phyloP scores from a whole-genome alignment of 2,113 vertebrate species.

The Phylloscopus trochiloides region DNA sequence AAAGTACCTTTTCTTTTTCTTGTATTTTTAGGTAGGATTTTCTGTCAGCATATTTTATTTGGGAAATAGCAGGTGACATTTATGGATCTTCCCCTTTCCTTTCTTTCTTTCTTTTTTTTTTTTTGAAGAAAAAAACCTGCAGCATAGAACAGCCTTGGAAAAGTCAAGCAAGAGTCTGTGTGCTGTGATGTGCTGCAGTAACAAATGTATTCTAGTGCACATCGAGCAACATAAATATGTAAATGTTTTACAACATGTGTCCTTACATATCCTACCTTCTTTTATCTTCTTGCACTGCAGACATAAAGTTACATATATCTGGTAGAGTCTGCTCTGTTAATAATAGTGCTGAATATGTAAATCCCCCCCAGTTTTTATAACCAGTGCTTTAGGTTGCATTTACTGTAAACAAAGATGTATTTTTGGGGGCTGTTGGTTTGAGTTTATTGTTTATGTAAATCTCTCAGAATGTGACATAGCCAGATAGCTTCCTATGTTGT shows the following conservation, averaged over 20 bases:
- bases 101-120: neutral
- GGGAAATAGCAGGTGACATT: neutral
- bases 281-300: conserved; percentile 2
- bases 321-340: conserved; percentile 42
- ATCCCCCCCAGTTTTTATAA: conserved; percentile 38
- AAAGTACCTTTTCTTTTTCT: conserved; percentile 7
- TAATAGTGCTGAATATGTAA: conserved; percentile 70
- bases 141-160: neutral
- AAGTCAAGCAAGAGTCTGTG: conserved; percentile 23
- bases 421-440: conserved; percentile 87
- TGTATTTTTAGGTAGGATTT: neutral
- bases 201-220: conserved; percentile 22
- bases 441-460: conserved; percentile 99
- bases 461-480: conserved; percentile 97
- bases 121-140: conserved; percentile 8
- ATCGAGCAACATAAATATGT: conserved; percentile 52
- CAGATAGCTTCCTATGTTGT: conserved; percentile 99
- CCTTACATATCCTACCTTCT: neutral
- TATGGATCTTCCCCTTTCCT: conserved; percentile 16
- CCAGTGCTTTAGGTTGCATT: conserved; percentile 78
- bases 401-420: conserved; percentile 96
- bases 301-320: neutral
- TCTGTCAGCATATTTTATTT: conserved; percentile 22
- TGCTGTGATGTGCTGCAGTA: neutral
- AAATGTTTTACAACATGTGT: conserved; percentile 52